phyloP scores from a whole-genome alignment of 2,888 invertebrate genomes.

The Miltochrista miniata region DNA sequence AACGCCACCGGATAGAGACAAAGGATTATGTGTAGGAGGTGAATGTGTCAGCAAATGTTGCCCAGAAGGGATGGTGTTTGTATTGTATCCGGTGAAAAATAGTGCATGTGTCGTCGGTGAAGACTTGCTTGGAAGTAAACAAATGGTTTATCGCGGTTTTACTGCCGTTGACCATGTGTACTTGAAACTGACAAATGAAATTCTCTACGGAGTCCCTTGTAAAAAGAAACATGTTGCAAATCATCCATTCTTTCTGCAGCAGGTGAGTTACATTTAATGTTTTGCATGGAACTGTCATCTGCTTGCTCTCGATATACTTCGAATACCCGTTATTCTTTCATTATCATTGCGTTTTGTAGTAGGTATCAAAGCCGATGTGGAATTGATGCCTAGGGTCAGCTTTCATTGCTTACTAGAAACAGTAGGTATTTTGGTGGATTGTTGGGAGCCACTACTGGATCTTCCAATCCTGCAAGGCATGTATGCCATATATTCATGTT shows the following conservation, averaged over 20 bases:
- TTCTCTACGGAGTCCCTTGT: conserved; percentile 39
- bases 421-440: no score
- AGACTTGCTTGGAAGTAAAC: conserved; percentile 25
- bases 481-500: no score
- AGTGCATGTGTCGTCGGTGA: conserved; percentile 16
- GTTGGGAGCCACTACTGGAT: no score
- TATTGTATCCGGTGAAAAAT: conserved; percentile 2
- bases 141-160: conserved; percentile 20
- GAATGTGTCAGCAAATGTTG: conserved; percentile 57
- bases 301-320: not conserved
- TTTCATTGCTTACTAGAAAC: no score
- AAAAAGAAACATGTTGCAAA: conserved; percentile 17
- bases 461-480: no score
- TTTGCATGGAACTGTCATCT: not conserved
- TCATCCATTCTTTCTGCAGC: conserved; percentile 34
- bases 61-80: conserved; percentile 39
- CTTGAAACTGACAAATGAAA: conserved; percentile 20
- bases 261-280: conserved; percentile 32
- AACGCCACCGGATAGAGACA: conserved; percentile 4
- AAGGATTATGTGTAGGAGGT: conserved; percentile 25
- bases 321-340: no score
- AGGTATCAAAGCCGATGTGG: no score
- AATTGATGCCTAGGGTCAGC: no score
- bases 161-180: conserved; percentile 18
- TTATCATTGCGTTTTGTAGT: no score